phyloP scores from a whole-genome alignment of 2,113 vertebrate genomes.

The Hyla sarda region DNA sequence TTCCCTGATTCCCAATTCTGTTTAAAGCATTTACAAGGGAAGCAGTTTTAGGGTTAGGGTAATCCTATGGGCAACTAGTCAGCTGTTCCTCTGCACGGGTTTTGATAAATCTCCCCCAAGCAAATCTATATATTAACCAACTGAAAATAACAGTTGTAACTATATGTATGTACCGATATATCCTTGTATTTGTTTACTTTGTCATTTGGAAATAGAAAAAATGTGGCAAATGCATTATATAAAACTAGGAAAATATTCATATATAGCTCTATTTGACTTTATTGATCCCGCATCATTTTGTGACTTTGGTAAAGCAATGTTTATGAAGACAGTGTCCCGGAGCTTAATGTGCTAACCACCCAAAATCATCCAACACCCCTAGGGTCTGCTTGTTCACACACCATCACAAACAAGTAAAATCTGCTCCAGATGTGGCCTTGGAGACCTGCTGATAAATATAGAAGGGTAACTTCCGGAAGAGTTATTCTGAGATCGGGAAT shows the following conservation, averaged over 20 bases:
- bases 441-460: slow-evolving; percentile 43
- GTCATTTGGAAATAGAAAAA: background rate
- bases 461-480: slow-evolving; percentile 25
- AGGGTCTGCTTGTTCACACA: slow-evolving; percentile 27
- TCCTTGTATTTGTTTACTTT: too few relatives aligned
- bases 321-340: background rate
- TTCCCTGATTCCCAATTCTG: too few relatives aligned
- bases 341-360: background rate
- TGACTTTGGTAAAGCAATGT: background rate
- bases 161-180: too few relatives aligned
- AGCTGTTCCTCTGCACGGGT: too few relatives aligned
- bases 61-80: too few relatives aligned
- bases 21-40: too few relatives aligned
- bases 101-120: too few relatives aligned
- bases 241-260: background rate
- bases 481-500: slow-evolving; percentile 6
- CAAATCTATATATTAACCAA: too few relatives aligned
- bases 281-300: background rate
- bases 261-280: too few relatives aligned
- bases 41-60: too few relatives aligned
- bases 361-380: background rate
- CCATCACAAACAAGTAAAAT: slow-evolving; percentile 21
- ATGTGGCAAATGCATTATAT: background rate
- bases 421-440: slow-evolving; percentile 40
- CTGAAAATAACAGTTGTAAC: too few relatives aligned